Conservation (phyloP, 2,797 vertebrate species). For the Gobio occitaniae region DNA sequence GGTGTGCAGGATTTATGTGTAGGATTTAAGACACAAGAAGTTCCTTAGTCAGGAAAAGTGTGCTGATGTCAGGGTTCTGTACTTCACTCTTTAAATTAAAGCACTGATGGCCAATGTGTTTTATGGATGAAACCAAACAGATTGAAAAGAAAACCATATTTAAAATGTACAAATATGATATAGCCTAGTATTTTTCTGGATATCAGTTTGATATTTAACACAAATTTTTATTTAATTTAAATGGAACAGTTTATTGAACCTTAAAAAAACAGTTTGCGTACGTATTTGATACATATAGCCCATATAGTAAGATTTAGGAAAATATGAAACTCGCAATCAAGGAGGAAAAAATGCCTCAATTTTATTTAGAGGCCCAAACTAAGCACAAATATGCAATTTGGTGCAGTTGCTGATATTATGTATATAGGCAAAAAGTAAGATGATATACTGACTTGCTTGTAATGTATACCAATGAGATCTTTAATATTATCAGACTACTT, state of each 20-base stretch:
- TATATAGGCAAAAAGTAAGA: not conserved
- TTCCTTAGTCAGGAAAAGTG: constrained; percentile 12
- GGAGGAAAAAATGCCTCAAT: not conserved
- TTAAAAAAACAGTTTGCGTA: not conserved
- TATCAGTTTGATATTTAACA: not conserved
- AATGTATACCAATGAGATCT: not conserved
- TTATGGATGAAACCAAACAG: not conserved
- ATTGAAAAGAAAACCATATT: not conserved
- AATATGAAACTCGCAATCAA: not conserved
- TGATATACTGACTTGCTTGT: not conserved
- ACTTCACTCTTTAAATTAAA: constrained; percentile 10
- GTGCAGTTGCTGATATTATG: not conserved
- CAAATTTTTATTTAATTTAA: not conserved
- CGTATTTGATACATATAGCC: not conserved
- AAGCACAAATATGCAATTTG: not conserved
- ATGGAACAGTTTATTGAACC: not conserved
- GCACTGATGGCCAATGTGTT: not conserved
- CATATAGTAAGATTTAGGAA: not conserved
- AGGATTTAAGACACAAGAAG: constrained; percentile 20
- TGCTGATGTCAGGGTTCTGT: constrained; percentile 22
- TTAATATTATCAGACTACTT: not conserved
- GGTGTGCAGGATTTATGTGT: not conserved
- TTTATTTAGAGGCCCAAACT: not conserved
- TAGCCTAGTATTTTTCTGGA: not conserved
- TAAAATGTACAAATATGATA: not conserved